Evolutionary conservation across 1,140 invertebrate genomes (phyloP), one percentile per base, ranked within the genome.

Genomic region (Psilanteris sp.): DNA sequence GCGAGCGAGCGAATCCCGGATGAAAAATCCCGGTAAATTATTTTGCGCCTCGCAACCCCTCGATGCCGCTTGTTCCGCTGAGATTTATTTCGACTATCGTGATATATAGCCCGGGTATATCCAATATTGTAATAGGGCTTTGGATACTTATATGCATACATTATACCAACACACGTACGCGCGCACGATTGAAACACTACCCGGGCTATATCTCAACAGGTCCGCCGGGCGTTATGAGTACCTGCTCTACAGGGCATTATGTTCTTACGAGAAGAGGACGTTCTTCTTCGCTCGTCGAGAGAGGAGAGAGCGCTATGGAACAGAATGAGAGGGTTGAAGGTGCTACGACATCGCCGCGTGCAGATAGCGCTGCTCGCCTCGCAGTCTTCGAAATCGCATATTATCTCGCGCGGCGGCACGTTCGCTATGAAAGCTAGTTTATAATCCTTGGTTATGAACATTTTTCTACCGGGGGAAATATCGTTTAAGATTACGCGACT

Each of bases 1-100:
- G 27, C 39, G 11, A 36, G 22, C 22, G 43, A 43, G 26, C 37
- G 27, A 22, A 46, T 61, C 34, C 32, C 64, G 66, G 44, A 36
- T 64, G 77, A 85, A 86, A 86, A 86, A 85, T 83, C 71, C 44
- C 13, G 70, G 71, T 85, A 86, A 85, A 84, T 85, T 85, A 86
- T 85, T 86, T 83, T 83, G 83, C 82, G 78, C 80, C 81, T 67
- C 27, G 64, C 68, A 73, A 73, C 77, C 77, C 79, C 70, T 74
- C 67, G 77, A 66, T 66, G 77, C 77, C 79, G 82, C 85, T 86
- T 86, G 85, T 85, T 85, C 80, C 74, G 71, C 50, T 18, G 76
- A 84, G 84, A 87, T 87, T 87, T 86, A 87, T 87, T 87, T 86
- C 79, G 84, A 87, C 83, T 86, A 86, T 87, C 79, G 81, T 85